Evolutionary conservation across 2,888 invertebrate genomes (phyloP).

Genomic region (Pimpla rufipes): DNA sequence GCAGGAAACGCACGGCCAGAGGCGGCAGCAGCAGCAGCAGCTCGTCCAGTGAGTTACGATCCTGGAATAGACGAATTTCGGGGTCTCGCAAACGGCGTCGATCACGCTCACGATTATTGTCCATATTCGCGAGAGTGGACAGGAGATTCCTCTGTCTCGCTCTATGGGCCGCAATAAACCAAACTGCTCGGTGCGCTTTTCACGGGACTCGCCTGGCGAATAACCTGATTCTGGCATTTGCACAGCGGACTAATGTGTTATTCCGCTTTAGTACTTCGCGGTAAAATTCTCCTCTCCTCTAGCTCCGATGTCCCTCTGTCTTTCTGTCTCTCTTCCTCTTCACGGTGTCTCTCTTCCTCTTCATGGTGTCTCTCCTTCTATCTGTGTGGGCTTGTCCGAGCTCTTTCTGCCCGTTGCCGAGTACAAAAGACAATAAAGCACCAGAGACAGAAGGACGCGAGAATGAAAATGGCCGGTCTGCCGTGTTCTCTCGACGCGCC

Average conservation of each 20-base stretch:
- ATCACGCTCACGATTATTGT: slow-evolving; percentile 29
- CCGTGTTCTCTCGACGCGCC: slow-evolving; percentile 29
- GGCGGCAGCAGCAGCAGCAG: background rate
- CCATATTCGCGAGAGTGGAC: background rate
- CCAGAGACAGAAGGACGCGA: slow-evolving; percentile 60
- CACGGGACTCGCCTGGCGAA: slow-evolving; percentile 4
- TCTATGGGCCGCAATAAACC: background rate
- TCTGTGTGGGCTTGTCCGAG: background rate
- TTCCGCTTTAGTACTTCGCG: slow-evolving; percentile 37
- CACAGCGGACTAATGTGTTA: slow-evolving; percentile 21
- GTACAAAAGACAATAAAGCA: slow-evolving; percentile 63
- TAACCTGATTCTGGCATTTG: slow-evolving; percentile 38
- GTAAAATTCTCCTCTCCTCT: slow-evolving; percentile 19
- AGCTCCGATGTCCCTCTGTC: background rate
- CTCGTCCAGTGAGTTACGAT: slow-evolving; percentile 9
- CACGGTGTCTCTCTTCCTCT: background rate
- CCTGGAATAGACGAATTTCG: slow-evolving; percentile 3
- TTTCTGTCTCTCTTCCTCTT: background rate
- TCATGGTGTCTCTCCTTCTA: background rate
- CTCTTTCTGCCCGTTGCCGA: slow-evolving; percentile 31
- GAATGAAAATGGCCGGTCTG: slow-evolving; percentile 61
- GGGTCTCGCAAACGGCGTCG: slow-evolving; percentile 3
- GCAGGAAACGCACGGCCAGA: background rate
- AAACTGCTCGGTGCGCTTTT: slow-evolving; percentile 14
- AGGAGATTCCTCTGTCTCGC: background rate